Percentiles rank a stretch among this genome's conserved stretches.
Conservation (phyloP, 2,888 invertebrate species). For the Polyommatus iphigenia region DNA sequence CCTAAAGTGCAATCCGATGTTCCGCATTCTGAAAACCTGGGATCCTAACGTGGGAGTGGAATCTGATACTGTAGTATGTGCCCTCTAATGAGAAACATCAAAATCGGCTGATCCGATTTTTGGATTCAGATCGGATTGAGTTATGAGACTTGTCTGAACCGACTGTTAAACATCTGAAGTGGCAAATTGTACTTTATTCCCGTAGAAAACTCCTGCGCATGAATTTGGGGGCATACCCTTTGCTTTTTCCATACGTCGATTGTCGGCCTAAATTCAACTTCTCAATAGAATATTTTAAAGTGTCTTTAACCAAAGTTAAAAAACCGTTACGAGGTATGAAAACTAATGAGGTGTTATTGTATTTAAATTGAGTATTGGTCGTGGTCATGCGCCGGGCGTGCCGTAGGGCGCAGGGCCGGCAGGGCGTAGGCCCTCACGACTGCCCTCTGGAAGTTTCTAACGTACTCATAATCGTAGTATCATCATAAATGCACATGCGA, state of each 20-base stretch:
- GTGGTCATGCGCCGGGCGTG: conserved; percentile 16
- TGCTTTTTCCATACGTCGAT: too few species aligned
- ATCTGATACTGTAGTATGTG: background rate
- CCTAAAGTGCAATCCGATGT: conserved; percentile 12
- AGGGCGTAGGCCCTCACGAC: background rate
- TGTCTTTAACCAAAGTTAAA: background rate
- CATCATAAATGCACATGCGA: background rate
- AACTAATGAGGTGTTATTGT: conserved; percentile 21
- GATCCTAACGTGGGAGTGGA: background rate
- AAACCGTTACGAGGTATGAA: conserved; percentile 8
- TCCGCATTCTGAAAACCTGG: conserved; percentile 6
- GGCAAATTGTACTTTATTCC: too few species aligned
- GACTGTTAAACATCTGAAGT: too few species aligned
- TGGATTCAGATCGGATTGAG: too few species aligned
- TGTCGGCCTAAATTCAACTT: too few species aligned
- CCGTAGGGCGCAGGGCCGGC: background rate
- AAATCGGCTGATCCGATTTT: too few species aligned
- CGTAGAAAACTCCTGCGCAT: too few species aligned
- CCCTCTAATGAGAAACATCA: too few species aligned
- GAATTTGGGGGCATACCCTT: too few species aligned
- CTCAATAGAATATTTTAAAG: background rate
- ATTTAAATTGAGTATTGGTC: conserved; percentile 4
- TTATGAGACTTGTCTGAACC: too few species aligned
- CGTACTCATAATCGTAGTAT: background rate
- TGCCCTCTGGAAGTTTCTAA: background rate